phyloP scores from a whole-genome alignment of 2,888 invertebrate species.

The Tenthredo scrophulariae region DNA sequence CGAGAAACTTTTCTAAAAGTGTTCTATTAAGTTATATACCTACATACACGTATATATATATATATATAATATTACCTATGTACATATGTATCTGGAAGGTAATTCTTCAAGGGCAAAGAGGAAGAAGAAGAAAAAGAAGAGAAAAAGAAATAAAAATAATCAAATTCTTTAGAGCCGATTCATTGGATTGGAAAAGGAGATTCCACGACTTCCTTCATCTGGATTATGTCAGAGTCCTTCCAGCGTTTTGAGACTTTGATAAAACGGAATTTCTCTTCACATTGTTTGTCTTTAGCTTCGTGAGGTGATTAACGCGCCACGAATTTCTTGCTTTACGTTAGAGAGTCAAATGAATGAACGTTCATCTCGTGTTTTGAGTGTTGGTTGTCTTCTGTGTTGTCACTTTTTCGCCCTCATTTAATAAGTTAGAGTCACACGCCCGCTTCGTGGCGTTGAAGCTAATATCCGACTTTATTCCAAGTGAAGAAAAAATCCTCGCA shows the following conservation, averaged over 20 bases:
- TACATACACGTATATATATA: not conserved
- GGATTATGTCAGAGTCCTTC: slow-evolving; percentile 29
- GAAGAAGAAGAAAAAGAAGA: not conserved
- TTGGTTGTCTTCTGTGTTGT: not conserved
- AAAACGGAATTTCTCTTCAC: slow-evolving; percentile 29
- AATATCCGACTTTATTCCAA: not conserved
- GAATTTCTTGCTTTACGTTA: slow-evolving; percentile 26
- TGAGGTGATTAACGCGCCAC: slow-evolving; percentile 35
- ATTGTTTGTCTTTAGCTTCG: not conserved
- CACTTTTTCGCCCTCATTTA: not conserved
- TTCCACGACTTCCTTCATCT: not conserved
- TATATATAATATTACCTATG: not conserved
- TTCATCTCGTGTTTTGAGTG: not conserved
- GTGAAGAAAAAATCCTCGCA: too few relatives aligned
- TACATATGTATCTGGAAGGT: not conserved
- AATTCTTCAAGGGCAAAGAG: not conserved
- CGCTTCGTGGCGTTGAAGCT: too few relatives aligned
- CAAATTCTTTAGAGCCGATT: slow-evolving; percentile 5
- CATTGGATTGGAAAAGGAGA: slow-evolving; percentile 20
- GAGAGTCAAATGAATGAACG: not conserved
- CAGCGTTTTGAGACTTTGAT: slow-evolving; percentile 7
- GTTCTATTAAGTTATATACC: not conserved
- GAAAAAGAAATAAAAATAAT: not conserved
- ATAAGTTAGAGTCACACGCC: not conserved
- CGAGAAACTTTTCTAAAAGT: slow-evolving; percentile 2